Evolutionary conservation across 2,113 vertebrate species (phyloP), one percentile per base, ranked within the genome.

Genomic region (Hemiprocne comata): DNA sequence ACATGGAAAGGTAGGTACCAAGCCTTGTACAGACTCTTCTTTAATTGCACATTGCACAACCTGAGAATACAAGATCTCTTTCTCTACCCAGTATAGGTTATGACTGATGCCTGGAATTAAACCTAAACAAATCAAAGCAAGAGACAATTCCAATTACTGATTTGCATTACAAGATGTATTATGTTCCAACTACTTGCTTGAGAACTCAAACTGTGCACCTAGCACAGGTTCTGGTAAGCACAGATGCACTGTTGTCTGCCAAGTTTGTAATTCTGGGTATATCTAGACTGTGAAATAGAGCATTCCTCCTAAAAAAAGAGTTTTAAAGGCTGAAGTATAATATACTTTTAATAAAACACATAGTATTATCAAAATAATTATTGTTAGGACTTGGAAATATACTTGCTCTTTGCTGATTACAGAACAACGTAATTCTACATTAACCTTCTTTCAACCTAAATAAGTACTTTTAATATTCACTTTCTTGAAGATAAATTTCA

Each of bases 161-260:
- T 44, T 6, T 42, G 9, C 44, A 48, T 44, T 57, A 53, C 7
- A 40, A 57, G 50, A 53, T 10, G 11, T 26, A 4, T 46, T 64
- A 26, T 2, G 9, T 34, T 84, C 23, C 40, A 38, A 9, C 6
- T 17, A 57, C 26, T 18, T 0, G 0, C 34, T 3, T 58, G n/a
- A 85, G 51, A 81, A 86, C 29, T 76, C 9, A 33, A 81, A 23
- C 5, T 36, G 11, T 21, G 9, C 19, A n/a, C 18, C 9, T 34
- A 44, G 24, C 29, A 40, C 10, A 42, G 15, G 16, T 67, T 87
- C 34, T 75, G 50, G 14, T 50, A 54, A 33, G 17, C 34, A 50
- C 1, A 3, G n/a, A 55, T 25, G 60, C 3, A 16, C 13, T 25
- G 14, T 1, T 87, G 40, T 9, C 23, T 62, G 69, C 48, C 11